Evolutionary conservation across 2,797 vertebrate species (phyloP), one percentile per base, ranked within the genome.

Genomic region (Acestrorhynchus altus): DNA sequence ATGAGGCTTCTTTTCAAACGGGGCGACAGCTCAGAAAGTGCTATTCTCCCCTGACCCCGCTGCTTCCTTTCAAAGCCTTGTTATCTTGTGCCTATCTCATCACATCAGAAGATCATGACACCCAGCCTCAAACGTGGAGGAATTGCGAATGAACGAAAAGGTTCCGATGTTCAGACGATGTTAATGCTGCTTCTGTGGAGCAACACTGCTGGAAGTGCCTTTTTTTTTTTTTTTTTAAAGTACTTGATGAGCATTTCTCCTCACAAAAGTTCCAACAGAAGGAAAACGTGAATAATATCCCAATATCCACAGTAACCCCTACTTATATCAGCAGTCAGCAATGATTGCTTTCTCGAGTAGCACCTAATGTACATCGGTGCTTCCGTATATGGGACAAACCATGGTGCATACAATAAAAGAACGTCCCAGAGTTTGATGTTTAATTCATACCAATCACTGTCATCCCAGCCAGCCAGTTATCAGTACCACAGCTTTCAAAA

Each of bases 1-100:
- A 90, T 92, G 90, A 92, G 90, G 88, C 90, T 90, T 90, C 89
- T 88, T 91, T 90, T 92, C 91, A 91, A 90, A 88, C 90, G 86
- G 87, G 90, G 89, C 79, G 84, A 89, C 85, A 86, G 91, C 88
- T 90, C 89, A 91, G 89, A 92, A 92, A 91, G 88, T 89, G 86
- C 89, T 89, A 89, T 89, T 91, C 90, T 92, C 90, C 83, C 85
- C 90, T 89, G 88, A 91, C 90, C 87, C 85, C 86, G 15, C 61
- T 46, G 84, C 84, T 88, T 85, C 86, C 83, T 90, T 89, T 90
- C 87, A 90, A 91, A 92, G 90, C 88, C 89, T 89, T 88, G 88
- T 92, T 91, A 92, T 92, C 90, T 88, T 90, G 91, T 91, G 60
- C 59, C 76, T 47, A 18, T 71, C 60, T 52, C 74, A 20, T 40